Evolutionary conservation across 2,888 invertebrate species (phyloP), one percentile per base, ranked within the genome.

Genomic region (Argyra leucocephala): DNA sequence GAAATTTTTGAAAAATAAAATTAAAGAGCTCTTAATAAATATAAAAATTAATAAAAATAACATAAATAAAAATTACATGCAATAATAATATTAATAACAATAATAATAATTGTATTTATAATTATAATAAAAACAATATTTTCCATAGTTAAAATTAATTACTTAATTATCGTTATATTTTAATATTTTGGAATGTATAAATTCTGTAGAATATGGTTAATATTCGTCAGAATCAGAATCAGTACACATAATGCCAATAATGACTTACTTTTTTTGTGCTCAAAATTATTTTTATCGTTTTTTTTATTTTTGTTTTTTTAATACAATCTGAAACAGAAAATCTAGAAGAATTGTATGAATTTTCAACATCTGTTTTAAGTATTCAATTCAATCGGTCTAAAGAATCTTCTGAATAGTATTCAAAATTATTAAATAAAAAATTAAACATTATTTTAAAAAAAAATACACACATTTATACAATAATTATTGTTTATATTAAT

Each of bases 121-220:
- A 48, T 48, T 18, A 15, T 18, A 48, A 48, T 48, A 48, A 15
- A 48, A 48, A 48, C 5, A 48, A 48, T 48, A 48, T 48, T 48
- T 48, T 48, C 18, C 18, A 2, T 18, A 18, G 48, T 48, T 48
- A 48, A 48, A 48, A n/a, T 48, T 48, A 48, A 48, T 48, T 18
- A 48, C 48, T 48, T 48, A 48, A 48, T 48, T 48, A 48, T 18
- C 15, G 48, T 48, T 48, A 48, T 48, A 48, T 48, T 48, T 48
- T 48, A 18, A 48, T 48, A 48, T 48, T 48, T 48, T 48, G 18
- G 9, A 18, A 18, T n/a, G 48, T 2, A 5, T 48, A 12, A 48
- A 48, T 48, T 48, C 48, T 48, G 2, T 37, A 15, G 37, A n/a
- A n/a, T 31, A 31, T 7, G 31, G 18, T 18, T 48, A 48, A 48